Evolutionary conservation across 2,888 invertebrate genomes (phyloP).

Genomic region (Pollenia amentaria): DNA sequence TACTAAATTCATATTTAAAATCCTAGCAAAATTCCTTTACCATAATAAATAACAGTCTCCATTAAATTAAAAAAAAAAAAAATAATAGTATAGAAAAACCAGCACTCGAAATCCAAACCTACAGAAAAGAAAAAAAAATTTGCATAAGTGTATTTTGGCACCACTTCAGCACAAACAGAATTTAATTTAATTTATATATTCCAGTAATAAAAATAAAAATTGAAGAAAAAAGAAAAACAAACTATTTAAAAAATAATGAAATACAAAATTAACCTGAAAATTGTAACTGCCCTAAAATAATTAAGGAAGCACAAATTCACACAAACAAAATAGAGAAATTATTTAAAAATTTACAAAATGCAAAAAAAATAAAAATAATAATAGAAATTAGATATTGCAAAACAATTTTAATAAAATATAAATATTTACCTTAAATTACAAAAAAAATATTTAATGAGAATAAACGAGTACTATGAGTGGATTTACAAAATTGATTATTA

Average conservation of each 20-base stretch:
- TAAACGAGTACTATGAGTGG: neutral
- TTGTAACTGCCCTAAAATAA: conserved; percentile 56
- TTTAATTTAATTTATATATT: conserved; percentile 49
- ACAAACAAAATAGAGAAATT: conserved; percentile 43
- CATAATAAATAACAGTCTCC: conserved; percentile 5
- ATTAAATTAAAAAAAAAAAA: conserved; percentile 16
- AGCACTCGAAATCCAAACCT: conserved; percentile 53
- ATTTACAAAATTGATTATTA: conserved; percentile 13
- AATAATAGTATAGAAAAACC: conserved; percentile 34
- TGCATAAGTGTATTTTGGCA: conserved; percentile 71
- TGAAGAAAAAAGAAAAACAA: conserved; percentile 19
- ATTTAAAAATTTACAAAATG: conserved; percentile 27
- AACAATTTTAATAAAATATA: conserved; percentile 63
- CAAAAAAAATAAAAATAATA: neutral
- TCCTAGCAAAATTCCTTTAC: conserved; percentile 31
- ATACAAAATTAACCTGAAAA: conserved; percentile 54
- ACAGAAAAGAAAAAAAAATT: conserved; percentile 34
- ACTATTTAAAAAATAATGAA: conserved; percentile 22
- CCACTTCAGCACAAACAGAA: conserved; percentile 62
- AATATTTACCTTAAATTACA: conserved; percentile 62
- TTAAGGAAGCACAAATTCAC: conserved; percentile 52
- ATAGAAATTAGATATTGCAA: neutral
- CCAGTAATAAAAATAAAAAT: conserved; percentile 42
- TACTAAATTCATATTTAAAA: conserved; percentile 14
- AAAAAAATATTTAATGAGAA: conserved; percentile 23